Evolutionary conservation across 2,888 invertebrate species (phyloP), one percentile per base, ranked within the genome.

Genomic region (Subacronicta megacephala): DNA sequence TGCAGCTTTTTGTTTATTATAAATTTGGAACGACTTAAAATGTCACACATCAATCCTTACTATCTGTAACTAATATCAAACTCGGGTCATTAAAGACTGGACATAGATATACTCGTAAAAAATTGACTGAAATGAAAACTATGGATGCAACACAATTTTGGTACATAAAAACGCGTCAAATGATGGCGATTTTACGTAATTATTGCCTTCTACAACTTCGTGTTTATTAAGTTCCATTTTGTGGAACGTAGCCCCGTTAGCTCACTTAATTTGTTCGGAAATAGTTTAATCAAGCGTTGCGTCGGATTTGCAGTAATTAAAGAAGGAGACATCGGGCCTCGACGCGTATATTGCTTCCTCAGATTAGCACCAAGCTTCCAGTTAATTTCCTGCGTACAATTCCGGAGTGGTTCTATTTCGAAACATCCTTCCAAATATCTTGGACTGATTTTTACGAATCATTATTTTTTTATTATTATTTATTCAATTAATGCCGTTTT

Each of bases 371-470:
- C 80, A 53, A 71, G 79, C 82, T 84, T 85, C 87, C 83, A 84
- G 83, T 85, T 87, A 81, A 90, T 90, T 90, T 90, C 88, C 90
- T 80, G 80, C 77, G 63, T 84, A 83, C 79, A 77, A 83, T 80
- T 81, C 81, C 77, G 72, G 69, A 62, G 66, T 64, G 63, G 47
- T 55, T 58, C 72, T 76, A 77, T 83, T 80, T 80, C 72, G 74
- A 78, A 84, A 81, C 72, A 77, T 75, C 72, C 73, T 71, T 63
- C 62, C 59, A 68, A 80, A 80, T 69, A 74, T 74, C 54, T 78
- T 45, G 38, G 20, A 43, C 12, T 26, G 20, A 51, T n/a, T 18
- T 43, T 3, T 12, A 12, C 35, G 31, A 56, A 41, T 49, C 9
- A 40, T 45, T n/a, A n/a, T n/a, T n/a, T n/a, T 64, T 53, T 40